Evolutionary conservation across 2,888 invertebrate genomes (phyloP).

Genomic region (Latrodectus hesperus): DNA sequence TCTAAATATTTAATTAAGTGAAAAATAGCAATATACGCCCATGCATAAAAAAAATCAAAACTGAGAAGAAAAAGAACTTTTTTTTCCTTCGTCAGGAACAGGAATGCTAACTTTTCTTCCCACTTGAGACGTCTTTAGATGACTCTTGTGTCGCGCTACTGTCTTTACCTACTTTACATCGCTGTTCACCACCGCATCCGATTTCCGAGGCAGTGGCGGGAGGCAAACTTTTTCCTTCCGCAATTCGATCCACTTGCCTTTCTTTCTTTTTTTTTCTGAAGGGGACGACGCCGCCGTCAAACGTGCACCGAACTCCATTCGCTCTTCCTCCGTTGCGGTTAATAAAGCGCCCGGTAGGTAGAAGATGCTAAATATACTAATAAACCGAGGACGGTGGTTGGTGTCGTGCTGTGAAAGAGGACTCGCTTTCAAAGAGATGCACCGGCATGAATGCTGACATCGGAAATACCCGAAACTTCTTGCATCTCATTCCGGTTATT

Average conservation of each 20-base stretch:
- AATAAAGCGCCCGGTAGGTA: conserved; percentile 20
- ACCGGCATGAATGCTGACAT: background rate
- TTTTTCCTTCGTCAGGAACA: conserved; percentile 4
- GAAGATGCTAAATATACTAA: conserved; percentile 58
- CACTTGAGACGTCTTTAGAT: conserved; percentile 13
- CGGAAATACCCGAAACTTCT: background rate
- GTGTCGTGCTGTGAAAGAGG: background rate
- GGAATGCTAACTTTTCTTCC: conserved; percentile 5
- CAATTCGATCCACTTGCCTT: conserved; percentile 19
- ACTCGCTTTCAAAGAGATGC: background rate
- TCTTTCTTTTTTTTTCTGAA: conserved; percentile 6
- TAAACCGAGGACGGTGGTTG: background rate
- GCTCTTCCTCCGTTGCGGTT: conserved; percentile 32
- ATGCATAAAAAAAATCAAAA: background rate
- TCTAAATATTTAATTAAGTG: too few relatives aligned
- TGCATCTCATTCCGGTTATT: background rate
- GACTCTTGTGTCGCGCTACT: conserved; percentile 39
- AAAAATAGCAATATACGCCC: too few relatives aligned
- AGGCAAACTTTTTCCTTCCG: conserved; percentile 29
- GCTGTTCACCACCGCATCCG: conserved; percentile 39
- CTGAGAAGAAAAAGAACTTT: background rate
- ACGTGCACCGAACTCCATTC: conserved; percentile 9
- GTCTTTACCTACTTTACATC: conserved; percentile 65
- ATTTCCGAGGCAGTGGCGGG: conserved; percentile 43
- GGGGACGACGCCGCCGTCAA: background rate